Conservation (phyloP, 1,140 invertebrate genomes). For the Dendrolimus punctatus region DNA sequence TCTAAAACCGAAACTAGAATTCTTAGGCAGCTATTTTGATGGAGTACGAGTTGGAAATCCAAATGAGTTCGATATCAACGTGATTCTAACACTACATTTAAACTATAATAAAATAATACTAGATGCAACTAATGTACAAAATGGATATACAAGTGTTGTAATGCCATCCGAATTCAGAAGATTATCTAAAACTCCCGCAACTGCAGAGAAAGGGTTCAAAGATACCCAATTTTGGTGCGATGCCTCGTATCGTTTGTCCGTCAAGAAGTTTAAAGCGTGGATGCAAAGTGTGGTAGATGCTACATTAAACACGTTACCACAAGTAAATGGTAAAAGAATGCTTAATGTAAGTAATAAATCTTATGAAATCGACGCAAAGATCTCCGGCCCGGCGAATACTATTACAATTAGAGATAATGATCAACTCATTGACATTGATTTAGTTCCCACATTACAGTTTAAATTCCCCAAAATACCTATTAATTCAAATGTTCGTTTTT, state of each 20-base stretch:
- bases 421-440: slow-evolving; percentile 32
- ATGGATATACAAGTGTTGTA: slow-evolving; percentile 25
- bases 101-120: slow-evolving; percentile 32
- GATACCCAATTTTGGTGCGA: slow-evolving; percentile 38
- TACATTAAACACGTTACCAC: slow-evolving; percentile 22
- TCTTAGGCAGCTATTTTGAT: slow-evolving; percentile 39
- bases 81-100: slow-evolving; percentile 29
- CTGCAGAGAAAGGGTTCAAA: slow-evolving; percentile 24
- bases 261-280: slow-evolving; percentile 30
- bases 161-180: slow-evolving; percentile 40
- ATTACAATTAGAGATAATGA: slow-evolving; percentile 25
- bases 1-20: slow-evolving; percentile 33
- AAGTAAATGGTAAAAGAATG: slow-evolving; percentile 18
- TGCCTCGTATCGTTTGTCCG: slow-evolving; percentile 21
- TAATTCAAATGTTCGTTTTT: slow-evolving; percentile 23
- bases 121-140: slow-evolving; percentile 16
- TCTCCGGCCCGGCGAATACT: slow-evolving; percentile 35
- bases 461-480: slow-evolving; percentile 24
- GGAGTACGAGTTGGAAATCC: slow-evolving; percentile 33
- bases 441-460: slow-evolving; percentile 36
- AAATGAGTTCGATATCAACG: slow-evolving; percentile 38
- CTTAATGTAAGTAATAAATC: slow-evolving; percentile 23
- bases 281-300: slow-evolving; percentile 35
- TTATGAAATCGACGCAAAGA: slow-evolving; percentile 21
- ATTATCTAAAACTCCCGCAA: slow-evolving; percentile 22